Evolutionary conservation across 2,797 vertebrate species (phyloP).

Genomic region (Masticophis lateralis): DNA sequence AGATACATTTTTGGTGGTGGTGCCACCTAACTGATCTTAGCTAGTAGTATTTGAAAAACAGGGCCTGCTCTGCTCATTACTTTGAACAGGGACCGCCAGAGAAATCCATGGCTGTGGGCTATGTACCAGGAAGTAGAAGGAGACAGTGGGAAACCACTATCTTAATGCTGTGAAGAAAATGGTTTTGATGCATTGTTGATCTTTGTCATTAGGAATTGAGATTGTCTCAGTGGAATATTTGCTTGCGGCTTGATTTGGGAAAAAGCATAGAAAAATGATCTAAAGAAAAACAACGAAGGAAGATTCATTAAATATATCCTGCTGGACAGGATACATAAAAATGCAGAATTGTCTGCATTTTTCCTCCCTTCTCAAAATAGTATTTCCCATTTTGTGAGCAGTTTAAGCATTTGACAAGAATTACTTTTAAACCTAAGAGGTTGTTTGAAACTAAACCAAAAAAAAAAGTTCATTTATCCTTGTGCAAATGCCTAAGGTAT

Average conservation of each 20-base stretch:
- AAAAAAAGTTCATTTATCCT: neutral
- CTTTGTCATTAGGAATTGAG: neutral
- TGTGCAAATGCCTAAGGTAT: neutral
- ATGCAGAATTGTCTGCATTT: neutral
- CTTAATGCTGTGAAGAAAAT: neutral
- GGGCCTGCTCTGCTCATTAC: neutral
- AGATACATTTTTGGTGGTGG: neutral
- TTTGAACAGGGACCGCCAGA: neutral
- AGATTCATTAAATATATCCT: neutral
- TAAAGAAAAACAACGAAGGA: neutral
- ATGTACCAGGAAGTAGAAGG: neutral
- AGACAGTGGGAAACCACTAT: neutral
- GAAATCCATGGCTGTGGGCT: neutral
- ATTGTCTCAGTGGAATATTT: neutral
- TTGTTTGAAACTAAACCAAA: neutral
- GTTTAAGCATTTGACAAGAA: neutral
- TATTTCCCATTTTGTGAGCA: neutral
- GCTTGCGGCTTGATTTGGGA: neutral
- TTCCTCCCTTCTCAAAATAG: neutral
- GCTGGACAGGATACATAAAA: neutral
- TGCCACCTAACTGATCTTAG: neutral
- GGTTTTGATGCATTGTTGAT: neutral
- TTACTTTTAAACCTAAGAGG: neutral
- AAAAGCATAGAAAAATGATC: neutral
- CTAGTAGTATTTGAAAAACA: neutral